phyloP scores from a whole-genome alignment of 92 coral and sea anemone genomes.

The Actinostola sp. region DNA sequence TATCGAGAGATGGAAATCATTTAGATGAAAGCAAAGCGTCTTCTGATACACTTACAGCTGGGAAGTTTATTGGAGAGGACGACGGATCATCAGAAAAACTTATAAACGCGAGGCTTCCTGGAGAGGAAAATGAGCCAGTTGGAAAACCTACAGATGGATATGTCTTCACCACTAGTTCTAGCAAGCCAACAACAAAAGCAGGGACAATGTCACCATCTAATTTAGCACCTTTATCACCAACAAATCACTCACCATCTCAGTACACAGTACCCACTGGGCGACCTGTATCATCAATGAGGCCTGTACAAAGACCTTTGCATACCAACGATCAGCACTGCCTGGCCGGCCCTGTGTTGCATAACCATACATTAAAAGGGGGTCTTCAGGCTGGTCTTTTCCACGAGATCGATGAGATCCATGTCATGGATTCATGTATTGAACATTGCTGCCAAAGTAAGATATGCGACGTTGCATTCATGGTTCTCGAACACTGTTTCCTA shows the following conservation, averaged over 20 bases:
- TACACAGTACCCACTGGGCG: not conserved
- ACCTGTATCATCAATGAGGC: not conserved
- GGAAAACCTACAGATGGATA: not conserved
- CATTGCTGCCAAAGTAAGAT: constrained; percentile 76
- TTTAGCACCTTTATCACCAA: not conserved
- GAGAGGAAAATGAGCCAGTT: not conserved
- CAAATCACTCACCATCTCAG: not conserved
- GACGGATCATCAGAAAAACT: too few relatives aligned
- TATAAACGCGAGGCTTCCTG: not conserved
- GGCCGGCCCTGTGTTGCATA: constrained; percentile 60
- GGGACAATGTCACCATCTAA: not conserved
- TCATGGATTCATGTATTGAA: constrained; percentile 64
- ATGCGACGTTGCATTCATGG: constrained; percentile 87
- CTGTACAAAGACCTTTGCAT: not conserved
- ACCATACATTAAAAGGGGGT: constrained; percentile 87
- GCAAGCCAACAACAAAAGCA: constrained; percentile 2
- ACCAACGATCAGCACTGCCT: constrained; percentile 43
- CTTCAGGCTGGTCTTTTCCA: constrained; percentile 81
- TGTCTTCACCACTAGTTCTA: not conserved
- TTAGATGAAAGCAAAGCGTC: too few relatives aligned
- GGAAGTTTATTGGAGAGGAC: too few relatives aligned
- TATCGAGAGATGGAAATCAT: too few relatives aligned
- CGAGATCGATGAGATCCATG: constrained; percentile 55
- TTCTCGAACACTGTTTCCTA: constrained; percentile 79
- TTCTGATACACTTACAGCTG: too few relatives aligned